Percentiles rank a stretch among this genome's conserved stretches.
Evolutionary conservation across 2,113 vertebrate genomes (phyloP).

Genomic region (Colossoma macropomum): DNA sequence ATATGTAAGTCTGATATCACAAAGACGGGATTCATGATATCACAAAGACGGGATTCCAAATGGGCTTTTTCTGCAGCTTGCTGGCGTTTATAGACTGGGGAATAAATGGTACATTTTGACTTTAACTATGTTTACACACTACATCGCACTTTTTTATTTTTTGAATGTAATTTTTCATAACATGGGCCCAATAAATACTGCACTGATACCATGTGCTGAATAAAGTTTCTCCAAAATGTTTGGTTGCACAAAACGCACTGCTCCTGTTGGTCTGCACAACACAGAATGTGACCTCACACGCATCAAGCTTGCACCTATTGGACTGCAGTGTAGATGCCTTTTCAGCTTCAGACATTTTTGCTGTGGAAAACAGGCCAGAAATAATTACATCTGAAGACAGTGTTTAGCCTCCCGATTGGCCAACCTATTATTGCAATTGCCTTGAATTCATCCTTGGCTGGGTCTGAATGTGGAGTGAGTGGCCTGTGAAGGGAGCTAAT

Average conservation of each 20-base stretch:
- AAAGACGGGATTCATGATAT: too few relatives aligned
- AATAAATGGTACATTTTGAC: too few relatives aligned
- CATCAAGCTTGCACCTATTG: background rate
- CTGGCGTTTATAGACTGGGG: too few relatives aligned
- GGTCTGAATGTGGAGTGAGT: constrained; percentile 46
- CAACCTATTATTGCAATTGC: constrained; percentile 52
- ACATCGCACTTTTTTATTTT: too few relatives aligned
- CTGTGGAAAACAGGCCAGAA: constrained; percentile 46
- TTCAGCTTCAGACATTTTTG: constrained; percentile 37
- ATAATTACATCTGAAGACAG: constrained; percentile 53
- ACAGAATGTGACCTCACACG: background rate
- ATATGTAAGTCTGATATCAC: too few relatives aligned
- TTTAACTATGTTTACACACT: too few relatives aligned
- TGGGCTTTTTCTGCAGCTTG: too few relatives aligned
- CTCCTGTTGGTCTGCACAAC: background rate
- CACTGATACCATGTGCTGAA: too few relatives aligned
- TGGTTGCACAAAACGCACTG: background rate
- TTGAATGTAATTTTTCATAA: too few relatives aligned
- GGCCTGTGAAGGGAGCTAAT: constrained; percentile 50
- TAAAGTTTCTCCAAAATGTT: background rate
- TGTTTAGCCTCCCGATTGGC: constrained; percentile 47
- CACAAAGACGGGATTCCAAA: too few relatives aligned
- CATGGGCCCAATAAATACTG: too few relatives aligned
- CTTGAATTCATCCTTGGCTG: constrained; percentile 55
- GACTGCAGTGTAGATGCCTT: constrained; percentile 3